phyloP scores from a whole-genome alignment of 2,888 invertebrate species.

The Pycnomerus fuliginosus region DNA sequence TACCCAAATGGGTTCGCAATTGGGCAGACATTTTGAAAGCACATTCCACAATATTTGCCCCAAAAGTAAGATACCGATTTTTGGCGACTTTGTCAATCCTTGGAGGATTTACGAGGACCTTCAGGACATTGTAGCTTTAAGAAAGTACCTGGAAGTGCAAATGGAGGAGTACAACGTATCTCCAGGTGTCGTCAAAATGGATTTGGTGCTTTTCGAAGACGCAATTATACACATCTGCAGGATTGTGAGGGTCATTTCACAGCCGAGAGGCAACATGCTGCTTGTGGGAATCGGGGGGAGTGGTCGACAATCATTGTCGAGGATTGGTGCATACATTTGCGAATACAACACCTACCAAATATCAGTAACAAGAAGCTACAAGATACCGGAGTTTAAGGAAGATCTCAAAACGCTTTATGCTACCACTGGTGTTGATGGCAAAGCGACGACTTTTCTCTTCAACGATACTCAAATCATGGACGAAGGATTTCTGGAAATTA shows the following conservation, averaged over 20 bases:
- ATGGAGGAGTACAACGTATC: slow-evolving; percentile 79
- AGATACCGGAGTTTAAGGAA: slow-evolving; percentile 73
- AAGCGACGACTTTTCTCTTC: slow-evolving; percentile 78
- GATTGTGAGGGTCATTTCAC: slow-evolving; percentile 80
- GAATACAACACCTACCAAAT: slow-evolving; percentile 78
- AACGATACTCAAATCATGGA: slow-evolving; percentile 83
- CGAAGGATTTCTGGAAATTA: slow-evolving; percentile 82
- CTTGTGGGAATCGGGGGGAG: slow-evolving; percentile 88
- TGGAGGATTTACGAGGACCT: slow-evolving; percentile 79
- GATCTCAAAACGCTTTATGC: slow-evolving; percentile 77
- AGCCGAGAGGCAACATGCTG: slow-evolving; percentile 79
- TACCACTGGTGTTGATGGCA: slow-evolving; percentile 71
- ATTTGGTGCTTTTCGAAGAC: slow-evolving; percentile 82
- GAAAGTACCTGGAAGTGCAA: slow-evolving; percentile 56
- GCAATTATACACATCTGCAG: slow-evolving; percentile 84
- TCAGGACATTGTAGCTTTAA: slow-evolving; percentile 60
- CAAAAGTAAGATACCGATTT: slow-evolving; percentile 67
- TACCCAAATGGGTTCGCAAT: slow-evolving; percentile 66
- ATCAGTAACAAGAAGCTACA: slow-evolving; percentile 76
- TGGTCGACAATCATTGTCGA: slow-evolving; percentile 77
- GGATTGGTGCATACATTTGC: slow-evolving; percentile 77
- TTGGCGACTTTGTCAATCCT: slow-evolving; percentile 79
- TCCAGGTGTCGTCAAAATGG: slow-evolving; percentile 76
- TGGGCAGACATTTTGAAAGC: slow-evolving; percentile 78
- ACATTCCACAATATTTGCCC: slow-evolving; percentile 79